phyloP scores from a whole-genome alignment of 2,888 invertebrate genomes.

The Campoplex capitator region DNA sequence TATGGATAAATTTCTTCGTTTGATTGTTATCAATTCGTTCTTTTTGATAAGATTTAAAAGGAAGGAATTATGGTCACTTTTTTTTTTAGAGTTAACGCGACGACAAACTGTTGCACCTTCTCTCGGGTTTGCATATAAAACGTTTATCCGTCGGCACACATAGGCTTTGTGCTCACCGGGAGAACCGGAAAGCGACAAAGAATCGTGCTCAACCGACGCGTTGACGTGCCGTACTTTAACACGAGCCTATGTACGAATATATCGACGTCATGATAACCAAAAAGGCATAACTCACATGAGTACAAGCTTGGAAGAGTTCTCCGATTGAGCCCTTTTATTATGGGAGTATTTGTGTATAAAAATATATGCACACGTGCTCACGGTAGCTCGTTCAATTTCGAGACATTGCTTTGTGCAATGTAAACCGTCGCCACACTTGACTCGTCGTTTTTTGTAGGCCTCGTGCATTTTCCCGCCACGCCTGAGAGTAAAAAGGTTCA shows the following conservation, averaged over 20 bases:
- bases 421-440: conserved; percentile 56
- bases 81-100: background rate
- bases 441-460: background rate
- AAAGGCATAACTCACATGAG: conserved; percentile 4
- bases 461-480: background rate
- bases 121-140: conserved; percentile 32
- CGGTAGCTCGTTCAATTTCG: conserved; percentile 47
- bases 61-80: conserved; percentile 2
- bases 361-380: conserved; percentile 11
- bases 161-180: conserved; percentile 44
- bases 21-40: background rate
- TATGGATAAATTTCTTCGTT: background rate
- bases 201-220: conserved; percentile 40
- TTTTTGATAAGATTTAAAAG: background rate
- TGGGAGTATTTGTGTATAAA: background rate
- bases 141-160: conserved; percentile 47
- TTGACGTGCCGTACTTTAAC: conserved; percentile 29
- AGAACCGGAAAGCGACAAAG: conserved; percentile 43
- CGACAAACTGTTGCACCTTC: conserved; percentile 69
- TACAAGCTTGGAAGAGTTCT: background rate
- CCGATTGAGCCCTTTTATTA: conserved; percentile 4
- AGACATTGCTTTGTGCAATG: conserved; percentile 53
- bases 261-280: conserved; percentile 7
- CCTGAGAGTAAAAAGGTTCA: background rate
- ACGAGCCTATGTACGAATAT: background rate